Conservation (phyloP, 2,888 invertebrate species). For the Eilema depressum region DNA sequence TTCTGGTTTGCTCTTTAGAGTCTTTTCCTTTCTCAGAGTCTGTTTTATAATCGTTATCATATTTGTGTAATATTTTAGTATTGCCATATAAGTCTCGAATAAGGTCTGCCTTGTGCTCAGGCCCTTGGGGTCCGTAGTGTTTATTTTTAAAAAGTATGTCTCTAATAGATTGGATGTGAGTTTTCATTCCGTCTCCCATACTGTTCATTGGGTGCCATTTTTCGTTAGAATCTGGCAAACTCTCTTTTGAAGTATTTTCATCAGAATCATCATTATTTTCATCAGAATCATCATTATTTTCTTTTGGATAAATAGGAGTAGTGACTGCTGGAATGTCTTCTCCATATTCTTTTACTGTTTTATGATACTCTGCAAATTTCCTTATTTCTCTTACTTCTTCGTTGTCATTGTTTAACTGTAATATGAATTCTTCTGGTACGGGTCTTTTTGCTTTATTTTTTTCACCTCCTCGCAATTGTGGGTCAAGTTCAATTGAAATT, state of each 20-base stretch:
- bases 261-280: background rate
- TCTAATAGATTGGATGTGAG: conserved; percentile 55
- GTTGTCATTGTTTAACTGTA: background rate
- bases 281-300: background rate
- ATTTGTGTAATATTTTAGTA: background rate
- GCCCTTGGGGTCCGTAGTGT: background rate
- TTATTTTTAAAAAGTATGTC: conserved; percentile 42
- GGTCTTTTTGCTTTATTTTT: background rate
- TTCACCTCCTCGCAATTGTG: background rate
- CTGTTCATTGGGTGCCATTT: conserved; percentile 40
- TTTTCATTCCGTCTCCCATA: conserved; percentile 46
- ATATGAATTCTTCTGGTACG: conserved; percentile 4
- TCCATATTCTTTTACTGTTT: background rate
- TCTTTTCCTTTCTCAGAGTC: background rate
- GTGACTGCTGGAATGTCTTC: background rate
- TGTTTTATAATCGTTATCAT: background rate
- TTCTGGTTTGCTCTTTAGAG: background rate
- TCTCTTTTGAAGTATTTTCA: background rate
- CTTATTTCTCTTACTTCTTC: background rate
- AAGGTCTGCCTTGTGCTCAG: background rate
- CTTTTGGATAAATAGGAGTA: background rate
- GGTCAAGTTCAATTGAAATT: conserved; percentile 13
- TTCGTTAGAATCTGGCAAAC: conserved; percentile 39
- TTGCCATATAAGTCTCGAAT: background rate
- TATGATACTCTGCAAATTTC: conserved; percentile 2